Percentiles rank a stretch among this genome's conserved stretches.
Evolutionary conservation across 2,888 invertebrate species (phyloP).

Genomic region (Macrophya alboannulata): DNA sequence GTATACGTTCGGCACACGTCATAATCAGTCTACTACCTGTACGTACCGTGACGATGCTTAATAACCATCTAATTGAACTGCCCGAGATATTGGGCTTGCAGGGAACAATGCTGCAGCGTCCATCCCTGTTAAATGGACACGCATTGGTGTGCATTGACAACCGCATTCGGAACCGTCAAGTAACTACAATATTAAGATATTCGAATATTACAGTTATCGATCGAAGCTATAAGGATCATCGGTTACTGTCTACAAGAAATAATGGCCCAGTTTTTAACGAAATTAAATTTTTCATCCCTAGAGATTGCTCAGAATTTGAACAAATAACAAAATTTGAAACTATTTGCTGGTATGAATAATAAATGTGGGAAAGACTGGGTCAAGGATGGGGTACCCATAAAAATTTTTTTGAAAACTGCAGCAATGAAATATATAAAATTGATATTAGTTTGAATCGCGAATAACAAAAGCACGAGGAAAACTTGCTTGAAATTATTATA

Average conservation of each 20-base stretch:
- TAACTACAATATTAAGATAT: conserved; percentile 14
- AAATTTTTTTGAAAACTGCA: too few species aligned
- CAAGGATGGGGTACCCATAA: too few species aligned
- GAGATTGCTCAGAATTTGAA: not conserved
- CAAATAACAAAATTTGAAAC: too few species aligned
- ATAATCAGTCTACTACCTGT: not conserved
- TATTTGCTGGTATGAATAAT: too few species aligned
- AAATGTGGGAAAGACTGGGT: too few species aligned
- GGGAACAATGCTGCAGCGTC: conserved; percentile 66
- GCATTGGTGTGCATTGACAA: conserved; percentile 11
- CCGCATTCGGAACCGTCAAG: conserved; percentile 29
- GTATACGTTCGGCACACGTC: not conserved
- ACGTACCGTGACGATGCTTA: conserved; percentile 64
- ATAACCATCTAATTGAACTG: conserved; percentile 76
- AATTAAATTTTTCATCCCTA: not conserved
- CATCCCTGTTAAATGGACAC: conserved; percentile 37
- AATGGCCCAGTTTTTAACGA: too few species aligned
- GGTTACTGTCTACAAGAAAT: not conserved
- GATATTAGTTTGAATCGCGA: not conserved
- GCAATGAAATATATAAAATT: not conserved
- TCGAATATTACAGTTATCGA: not conserved
- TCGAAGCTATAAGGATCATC: not conserved
- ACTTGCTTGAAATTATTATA: not conserved
- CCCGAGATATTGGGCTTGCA: conserved; percentile 70
- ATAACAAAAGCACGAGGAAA: not conserved